Evolutionary conservation across 2,113 vertebrate genomes (phyloP), one percentile per base, ranked within the genome.

Genomic region (Clarias macrocephalus): DNA sequence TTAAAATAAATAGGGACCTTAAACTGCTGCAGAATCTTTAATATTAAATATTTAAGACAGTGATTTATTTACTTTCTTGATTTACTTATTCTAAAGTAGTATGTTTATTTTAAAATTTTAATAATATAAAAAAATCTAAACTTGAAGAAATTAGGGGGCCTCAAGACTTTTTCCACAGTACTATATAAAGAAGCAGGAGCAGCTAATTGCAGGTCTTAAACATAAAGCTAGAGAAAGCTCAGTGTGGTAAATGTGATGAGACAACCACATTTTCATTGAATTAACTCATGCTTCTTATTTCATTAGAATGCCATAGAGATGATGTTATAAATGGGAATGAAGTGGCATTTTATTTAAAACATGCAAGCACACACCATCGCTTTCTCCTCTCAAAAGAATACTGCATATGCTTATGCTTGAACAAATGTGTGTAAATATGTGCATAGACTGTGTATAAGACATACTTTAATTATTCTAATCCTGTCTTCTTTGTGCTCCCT

Each of bases 401-500:
- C 66, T 25, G 83, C 54, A 56, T 83, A 56, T 77, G 60, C 3
- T 54, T 75, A 62, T 82, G 57, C 3, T 13, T 72, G 73, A 76
- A 85, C 62, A 81, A 83, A 56, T 83, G 87, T 30, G 3, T 80
- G 88, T 52, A 60, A 80, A 60, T 87, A 82, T 66, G 30, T 73
- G 80, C 54, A 42, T 84, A 52, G 12, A 77, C 54, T 75, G 65
- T 63, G 63, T 83, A 68, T 68, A 12, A 79, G 83, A 72, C 62
- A 30, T 82, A 68, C 60, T 89, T 33, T n/a, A 90, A 91, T 92
- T 92, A 89, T 85, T 91, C 88, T 91, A 86, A 90, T 93, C 86
- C 83, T 87, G 87, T 93, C 84, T 83, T 89, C 59, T 73, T 63
- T 86, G 80, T 33, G 63, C 86, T 86, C 89, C 86, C 88, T 88